Percentiles rank a stretch among this genome's conserved stretches.
Evolutionary conservation across 1,140 invertebrate species (phyloP).

Genomic region (Macrobrachium rosenbergii): DNA sequence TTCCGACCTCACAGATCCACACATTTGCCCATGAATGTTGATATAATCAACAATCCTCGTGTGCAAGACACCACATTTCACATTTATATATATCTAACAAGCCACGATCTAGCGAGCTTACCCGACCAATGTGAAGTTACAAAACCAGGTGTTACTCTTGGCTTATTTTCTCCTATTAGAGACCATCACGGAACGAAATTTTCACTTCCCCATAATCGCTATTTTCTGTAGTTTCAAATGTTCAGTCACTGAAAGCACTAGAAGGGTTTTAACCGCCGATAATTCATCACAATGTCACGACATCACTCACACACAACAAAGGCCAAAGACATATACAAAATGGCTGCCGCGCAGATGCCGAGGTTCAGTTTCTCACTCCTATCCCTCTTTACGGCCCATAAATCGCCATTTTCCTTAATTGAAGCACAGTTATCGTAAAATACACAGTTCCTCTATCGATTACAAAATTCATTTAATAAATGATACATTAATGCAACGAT

Average conservation of each 20-base stretch:
- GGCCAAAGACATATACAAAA: slow-evolving; percentile 55
- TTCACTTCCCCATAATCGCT: slow-evolving; percentile 47
- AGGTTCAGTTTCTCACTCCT: slow-evolving; percentile 38
- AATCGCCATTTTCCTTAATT: slow-evolving; percentile 30
- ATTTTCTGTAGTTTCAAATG: slow-evolving; percentile 45
- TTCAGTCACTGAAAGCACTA: slow-evolving; percentile 37
- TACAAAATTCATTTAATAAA: slow-evolving; percentile 29
- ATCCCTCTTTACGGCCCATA: slow-evolving; percentile 26
- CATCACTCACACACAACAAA: slow-evolving; percentile 62
- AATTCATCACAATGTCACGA: slow-evolving; percentile 60
- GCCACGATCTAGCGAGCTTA: slow-evolving; percentile 32
- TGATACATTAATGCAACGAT: slow-evolving; percentile 56
- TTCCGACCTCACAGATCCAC: slow-evolving; percentile 28
- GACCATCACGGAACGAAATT: slow-evolving; percentile 40
- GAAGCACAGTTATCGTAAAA: not conserved
- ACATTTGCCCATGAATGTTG: slow-evolving; percentile 10
- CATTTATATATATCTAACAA: slow-evolving; percentile 40
- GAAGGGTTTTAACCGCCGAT: slow-evolving; percentile 53
- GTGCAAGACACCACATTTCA: not conserved
- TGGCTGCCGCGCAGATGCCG: slow-evolving; percentile 55
- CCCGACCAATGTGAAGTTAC: slow-evolving; percentile 43
- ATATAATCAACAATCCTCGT: slow-evolving; percentile 53
- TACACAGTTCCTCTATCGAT: not conserved
- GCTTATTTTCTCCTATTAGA: slow-evolving; percentile 52
- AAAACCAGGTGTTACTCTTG: slow-evolving; percentile 53